These are phyloP conservation scores for Cydia strobilella DNA, from an alignment of 1,140 invertebrate species.

Conservation along the genomic window DNA sequence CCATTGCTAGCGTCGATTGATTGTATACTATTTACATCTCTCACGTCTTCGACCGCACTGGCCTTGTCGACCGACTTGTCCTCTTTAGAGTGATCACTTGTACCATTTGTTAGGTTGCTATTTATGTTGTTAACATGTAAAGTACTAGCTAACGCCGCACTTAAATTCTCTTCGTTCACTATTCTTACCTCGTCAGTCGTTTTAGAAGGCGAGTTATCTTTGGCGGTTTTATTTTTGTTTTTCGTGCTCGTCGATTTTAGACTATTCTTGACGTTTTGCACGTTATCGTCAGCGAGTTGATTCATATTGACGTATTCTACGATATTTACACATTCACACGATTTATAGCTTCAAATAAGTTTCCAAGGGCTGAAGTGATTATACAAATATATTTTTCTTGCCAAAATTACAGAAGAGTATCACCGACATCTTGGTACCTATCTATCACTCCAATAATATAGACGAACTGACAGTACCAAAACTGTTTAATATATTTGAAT, in stretches of 20 bases:
- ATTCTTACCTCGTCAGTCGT: conserved; percentile 62
- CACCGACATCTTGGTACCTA: conserved; percentile 78
- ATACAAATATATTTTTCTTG: conserved; percentile 71
- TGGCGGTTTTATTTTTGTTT: conserved; percentile 77
- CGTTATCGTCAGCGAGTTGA: conserved; percentile 66
- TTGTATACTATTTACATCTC: conserved; percentile 75
- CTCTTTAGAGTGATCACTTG: conserved; percentile 65
- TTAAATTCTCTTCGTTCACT: conserved; percentile 65
- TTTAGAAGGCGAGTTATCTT: conserved; percentile 65
- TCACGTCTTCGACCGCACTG: conserved; percentile 50
- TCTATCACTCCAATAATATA: conserved; percentile 51
- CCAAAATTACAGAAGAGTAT: conserved; percentile 76
- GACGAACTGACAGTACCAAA: conserved; percentile 46
- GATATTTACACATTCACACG: conserved; percentile 73
- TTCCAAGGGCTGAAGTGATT: conserved; percentile 58
- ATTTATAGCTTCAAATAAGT: conserved; percentile 65
- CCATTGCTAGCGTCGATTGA: conserved; percentile 55
- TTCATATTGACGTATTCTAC: conserved; percentile 70
- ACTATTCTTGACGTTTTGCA: conserved; percentile 68
- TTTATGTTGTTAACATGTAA: conserved; percentile 71
- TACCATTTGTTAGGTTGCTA: conserved; percentile 75
- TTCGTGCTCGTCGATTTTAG: conserved; percentile 65
- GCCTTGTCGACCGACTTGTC: conserved; percentile 48
- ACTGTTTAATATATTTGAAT: conserved; percentile 47
- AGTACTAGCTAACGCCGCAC: conserved; percentile 67